phyloP scores from a whole-genome alignment of 1,140 invertebrate genomes.

The Drosophila setifemur region DNA sequence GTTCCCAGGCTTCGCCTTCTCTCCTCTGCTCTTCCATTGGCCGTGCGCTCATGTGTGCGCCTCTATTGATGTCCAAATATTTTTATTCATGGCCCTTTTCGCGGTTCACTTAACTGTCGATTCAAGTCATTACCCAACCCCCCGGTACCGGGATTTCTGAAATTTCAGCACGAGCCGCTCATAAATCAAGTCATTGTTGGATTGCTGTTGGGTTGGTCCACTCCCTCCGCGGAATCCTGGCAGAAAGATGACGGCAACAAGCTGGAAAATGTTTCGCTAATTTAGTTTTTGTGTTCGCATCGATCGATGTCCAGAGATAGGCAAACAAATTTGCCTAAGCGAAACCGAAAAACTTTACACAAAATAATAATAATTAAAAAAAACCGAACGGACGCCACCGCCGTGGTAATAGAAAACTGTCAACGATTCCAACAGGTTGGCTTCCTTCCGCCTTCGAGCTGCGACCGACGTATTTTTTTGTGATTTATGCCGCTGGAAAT shows the following conservation, averaged over 20 bases:
- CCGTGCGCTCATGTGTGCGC: conserved; percentile 44
- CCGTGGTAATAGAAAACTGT: conserved; percentile 31
- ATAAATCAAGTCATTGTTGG: conserved; percentile 79
- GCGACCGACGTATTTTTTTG: conserved; percentile 49
- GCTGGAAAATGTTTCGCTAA: conserved; percentile 74
- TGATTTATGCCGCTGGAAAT: conserved; percentile 78
- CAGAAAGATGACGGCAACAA: conserved; percentile 62
- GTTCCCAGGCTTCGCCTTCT: conserved; percentile 54
- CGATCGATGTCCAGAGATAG: conserved; percentile 14
- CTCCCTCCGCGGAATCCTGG: not conserved
- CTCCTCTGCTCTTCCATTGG: conserved; percentile 1
- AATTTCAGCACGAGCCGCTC: conserved; percentile 65
- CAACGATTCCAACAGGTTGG: conserved; percentile 61
- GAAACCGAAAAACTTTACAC: conserved; percentile 23
- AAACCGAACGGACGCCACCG: not conserved
- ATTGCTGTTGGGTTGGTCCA: too few relatives aligned
- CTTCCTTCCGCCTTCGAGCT: conserved; percentile 57
- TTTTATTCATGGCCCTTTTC: conserved; percentile 79
- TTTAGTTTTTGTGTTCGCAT: conserved; percentile 40
- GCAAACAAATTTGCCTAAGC: conserved; percentile 38
- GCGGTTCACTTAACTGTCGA: conserved; percentile 76
- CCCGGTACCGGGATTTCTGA: conserved; percentile 18
- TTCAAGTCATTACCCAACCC: conserved; percentile 73
- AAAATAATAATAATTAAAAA: conserved; percentile 27
- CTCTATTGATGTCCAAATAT: conserved; percentile 80